A percentile compares a stretch with the other conserved stretches of the same genome.
These are phyloP conservation scores for Caenorhabditis inopinata DNA, from an alignment of 1,140 invertebrate species.

Conservation along the genomic window DNA sequence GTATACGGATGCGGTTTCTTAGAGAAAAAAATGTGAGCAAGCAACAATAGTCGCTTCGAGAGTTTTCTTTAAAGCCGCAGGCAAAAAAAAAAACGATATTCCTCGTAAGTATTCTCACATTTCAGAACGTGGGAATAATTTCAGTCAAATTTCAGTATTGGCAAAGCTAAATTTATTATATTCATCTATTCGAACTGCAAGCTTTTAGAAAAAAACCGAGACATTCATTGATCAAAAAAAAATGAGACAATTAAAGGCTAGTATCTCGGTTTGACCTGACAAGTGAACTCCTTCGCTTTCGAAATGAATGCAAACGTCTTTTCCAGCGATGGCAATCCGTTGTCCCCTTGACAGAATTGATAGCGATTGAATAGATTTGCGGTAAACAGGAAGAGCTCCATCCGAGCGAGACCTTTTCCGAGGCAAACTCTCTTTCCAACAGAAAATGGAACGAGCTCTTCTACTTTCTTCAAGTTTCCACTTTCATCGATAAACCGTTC, in stretches of 20 bases:
- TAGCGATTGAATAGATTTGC: constrained; percentile 80
- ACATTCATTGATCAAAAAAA: too few species aligned
- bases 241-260: neutral
- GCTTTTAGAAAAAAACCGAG: too few species aligned
- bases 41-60: too few species aligned
- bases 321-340: neutral
- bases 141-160: too few species aligned
- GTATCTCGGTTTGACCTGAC: neutral
- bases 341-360: constrained; percentile 65
- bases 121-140: too few species aligned
- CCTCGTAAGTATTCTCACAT: too few species aligned
- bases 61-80: too few species aligned
- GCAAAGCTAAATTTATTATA: too few species aligned
- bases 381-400: constrained; percentile 85
- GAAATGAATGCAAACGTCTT: neutral
- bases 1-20: too few species aligned
- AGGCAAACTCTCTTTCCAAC: constrained; percentile 82
- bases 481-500: constrained; percentile 77
- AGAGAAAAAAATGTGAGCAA: too few species aligned
- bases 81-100: too few species aligned
- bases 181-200: too few species aligned
- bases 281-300: neutral
- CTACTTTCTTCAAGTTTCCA: constrained; percentile 77
- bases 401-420: constrained; percentile 81
- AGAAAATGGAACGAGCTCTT: constrained; percentile 80